phyloP scores from a whole-genome alignment of 2,888 invertebrate genomes.

The Alloscopus bannaensis region DNA sequence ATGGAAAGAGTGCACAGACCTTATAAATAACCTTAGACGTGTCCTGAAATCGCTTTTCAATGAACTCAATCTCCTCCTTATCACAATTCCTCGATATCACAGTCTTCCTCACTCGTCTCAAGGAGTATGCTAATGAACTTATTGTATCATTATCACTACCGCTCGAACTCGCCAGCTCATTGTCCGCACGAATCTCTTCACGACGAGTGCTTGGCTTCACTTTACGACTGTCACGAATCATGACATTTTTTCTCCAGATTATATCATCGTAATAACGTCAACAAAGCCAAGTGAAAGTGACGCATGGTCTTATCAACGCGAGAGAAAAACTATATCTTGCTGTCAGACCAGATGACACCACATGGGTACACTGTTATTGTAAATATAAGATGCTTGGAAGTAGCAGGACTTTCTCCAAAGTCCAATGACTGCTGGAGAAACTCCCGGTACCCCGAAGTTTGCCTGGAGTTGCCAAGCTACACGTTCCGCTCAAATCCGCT shows the following conservation, averaged over 20 bases:
- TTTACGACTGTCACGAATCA: slow-evolving; percentile 32
- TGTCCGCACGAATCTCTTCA: too few relatives aligned
- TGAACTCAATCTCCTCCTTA: slow-evolving; percentile 52
- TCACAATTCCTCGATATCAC: slow-evolving; percentile 34
- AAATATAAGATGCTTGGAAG: too few relatives aligned
- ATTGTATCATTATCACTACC: slow-evolving; percentile 21
- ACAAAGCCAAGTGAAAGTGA: too few relatives aligned
- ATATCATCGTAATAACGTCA: too few relatives aligned
- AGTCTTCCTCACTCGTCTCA: slow-evolving; percentile 27
- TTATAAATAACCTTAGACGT: slow-evolving; percentile 59
- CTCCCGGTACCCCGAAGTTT: slow-evolving; percentile 24
- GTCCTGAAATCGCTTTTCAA: slow-evolving; percentile 66
- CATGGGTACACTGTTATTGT: too few relatives aligned
- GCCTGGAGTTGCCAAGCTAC: slow-evolving; percentile 40
- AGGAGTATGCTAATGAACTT: slow-evolving; percentile 26
- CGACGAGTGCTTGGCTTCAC: too few relatives aligned
- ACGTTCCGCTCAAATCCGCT: neutral
- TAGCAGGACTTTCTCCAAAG: too few relatives aligned
- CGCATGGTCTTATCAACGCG: too few relatives aligned
- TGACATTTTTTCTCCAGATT: too few relatives aligned
- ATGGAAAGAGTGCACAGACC: slow-evolving; percentile 50
- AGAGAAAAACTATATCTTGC: too few relatives aligned
- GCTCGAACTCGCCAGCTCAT: neutral
- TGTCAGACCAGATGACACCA: too few relatives aligned
- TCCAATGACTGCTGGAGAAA: neutral